Percentiles rank a stretch among this genome's conserved stretches.
phyloP scores from a whole-genome alignment of 2,113 vertebrate genomes.

The Geothlypis trichas region DNA sequence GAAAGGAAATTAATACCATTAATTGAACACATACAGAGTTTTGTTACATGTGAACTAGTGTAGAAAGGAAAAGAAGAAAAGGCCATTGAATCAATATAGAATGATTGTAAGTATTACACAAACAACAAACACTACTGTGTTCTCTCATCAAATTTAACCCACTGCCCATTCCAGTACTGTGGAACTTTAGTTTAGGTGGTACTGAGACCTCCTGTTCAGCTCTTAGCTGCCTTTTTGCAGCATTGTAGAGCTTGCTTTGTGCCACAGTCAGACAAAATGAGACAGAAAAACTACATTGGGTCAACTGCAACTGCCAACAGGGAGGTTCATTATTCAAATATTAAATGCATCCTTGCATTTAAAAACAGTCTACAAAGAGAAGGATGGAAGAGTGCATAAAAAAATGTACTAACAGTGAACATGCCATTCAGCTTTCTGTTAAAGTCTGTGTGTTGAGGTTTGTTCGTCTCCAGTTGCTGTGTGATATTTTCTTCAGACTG shows the following conservation, averaged over 20 bases:
- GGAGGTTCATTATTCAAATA: background rate
- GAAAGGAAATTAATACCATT: background rate
- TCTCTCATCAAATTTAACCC: background rate
- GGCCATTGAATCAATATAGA: background rate
- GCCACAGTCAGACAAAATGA: background rate
- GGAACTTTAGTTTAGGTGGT: background rate
- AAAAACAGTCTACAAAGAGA: background rate
- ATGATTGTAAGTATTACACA: background rate
- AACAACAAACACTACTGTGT: background rate
- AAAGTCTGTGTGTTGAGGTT: background rate
- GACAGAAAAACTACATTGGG: background rate
- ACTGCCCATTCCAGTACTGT: rapidly evolving
- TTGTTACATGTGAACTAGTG: background rate
- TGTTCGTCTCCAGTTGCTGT: background rate
- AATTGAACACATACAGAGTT: background rate
- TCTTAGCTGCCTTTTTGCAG: background rate
- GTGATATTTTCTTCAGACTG: background rate
- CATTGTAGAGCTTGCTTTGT: rapidly evolving
- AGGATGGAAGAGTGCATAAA: background rate
- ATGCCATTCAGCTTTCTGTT: background rate
- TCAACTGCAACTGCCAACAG: background rate
- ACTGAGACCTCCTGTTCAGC: background rate
- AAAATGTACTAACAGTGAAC: background rate
- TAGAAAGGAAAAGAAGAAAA: background rate
- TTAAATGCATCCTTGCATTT: background rate